Evolutionary conservation across 2,797 vertebrate species (phyloP), one percentile per base, ranked within the genome.

Genomic region (Tamandua tetradactyla): DNA sequence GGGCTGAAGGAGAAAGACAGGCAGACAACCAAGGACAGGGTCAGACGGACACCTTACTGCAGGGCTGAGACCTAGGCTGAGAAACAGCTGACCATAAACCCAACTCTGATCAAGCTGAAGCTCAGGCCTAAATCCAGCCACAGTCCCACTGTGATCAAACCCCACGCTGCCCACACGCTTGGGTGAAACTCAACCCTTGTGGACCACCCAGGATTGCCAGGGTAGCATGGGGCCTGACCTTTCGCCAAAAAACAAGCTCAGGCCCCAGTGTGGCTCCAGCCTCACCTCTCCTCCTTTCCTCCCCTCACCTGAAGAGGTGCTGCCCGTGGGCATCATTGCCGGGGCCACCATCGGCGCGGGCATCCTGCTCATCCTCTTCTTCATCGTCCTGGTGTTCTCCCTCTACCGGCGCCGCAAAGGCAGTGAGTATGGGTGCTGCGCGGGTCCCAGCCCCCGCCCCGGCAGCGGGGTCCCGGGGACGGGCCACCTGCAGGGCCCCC

Each of bases 361-460:
- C 96, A 98, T 99, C 84, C 98, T 99, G 55, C 97, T 99, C 42
- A 96, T 99, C 96, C 96, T 98, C 93, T 98, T 97, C 97, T 98
- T 99, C 47, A 93, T 98, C 30, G 98, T 98, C 0, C 98, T 99
- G 59, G 98, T 98, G 96, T 99, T 99, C 98, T 99, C 99, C 98
- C 98, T 99, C 23, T 99, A 99, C 98, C 98, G 99, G 89, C 99
- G 99, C 84, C 99, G 99, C 97, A 99, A 99, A 99, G 98, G 99
- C 97, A 99, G 99, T 99, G 98, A 99, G 99, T 99, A 71, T 0
- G 13, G 90, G 44, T 30, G 1, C 52, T 2, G 0, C 0, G 1
- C 2, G 13, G 61, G 30, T 47, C 42, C 0, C n/a, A 14, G 25
- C 42, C 76, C 62, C 42, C 37, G 57, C 42, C 27, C 30, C 18